These are phyloP conservation scores for Varanus salvator DNA, from an alignment of 2,113 vertebrate species.

Conservation along the genomic window DNA sequence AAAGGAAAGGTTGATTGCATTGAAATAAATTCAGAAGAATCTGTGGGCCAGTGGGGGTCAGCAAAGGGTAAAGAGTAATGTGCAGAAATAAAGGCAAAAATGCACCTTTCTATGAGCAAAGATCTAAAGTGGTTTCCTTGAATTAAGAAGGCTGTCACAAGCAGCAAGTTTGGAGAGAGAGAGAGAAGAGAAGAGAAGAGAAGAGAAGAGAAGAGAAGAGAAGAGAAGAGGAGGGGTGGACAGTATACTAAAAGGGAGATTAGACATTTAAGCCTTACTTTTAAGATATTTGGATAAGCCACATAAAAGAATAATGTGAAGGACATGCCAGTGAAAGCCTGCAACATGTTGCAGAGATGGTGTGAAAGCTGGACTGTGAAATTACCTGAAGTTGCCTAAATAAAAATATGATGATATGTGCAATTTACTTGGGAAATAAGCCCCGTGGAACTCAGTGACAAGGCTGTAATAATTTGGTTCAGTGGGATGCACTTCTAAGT, in stretches of 20 bases:
- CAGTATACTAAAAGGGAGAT: too few relatives aligned
- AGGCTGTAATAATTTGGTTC: neutral
- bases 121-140: neutral
- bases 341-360: neutral
- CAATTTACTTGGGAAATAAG: neutral
- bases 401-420: neutral
- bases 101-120: slow-evolving; percentile 28
- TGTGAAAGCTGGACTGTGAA: neutral
- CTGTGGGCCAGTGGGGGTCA: slow-evolving; percentile 74
- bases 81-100: slow-evolving; percentile 43
- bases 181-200: neutral
- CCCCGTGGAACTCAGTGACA: neutral
- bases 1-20: slow-evolving; percentile 53
- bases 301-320: neutral
- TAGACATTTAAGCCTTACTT: neutral
- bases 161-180: neutral
- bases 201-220: too few relatives aligned
- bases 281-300: neutral
- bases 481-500: neutral
- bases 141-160: neutral
- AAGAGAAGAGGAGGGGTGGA: too few relatives aligned
- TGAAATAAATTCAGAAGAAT: slow-evolving; percentile 50
- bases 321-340: too few relatives aligned
- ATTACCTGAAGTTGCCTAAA: neutral
- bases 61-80: slow-evolving; percentile 70